Base-by-base conservation (phyloP, 2,888 invertebrate species). In the Psococerastis gibbosa region DNA sequence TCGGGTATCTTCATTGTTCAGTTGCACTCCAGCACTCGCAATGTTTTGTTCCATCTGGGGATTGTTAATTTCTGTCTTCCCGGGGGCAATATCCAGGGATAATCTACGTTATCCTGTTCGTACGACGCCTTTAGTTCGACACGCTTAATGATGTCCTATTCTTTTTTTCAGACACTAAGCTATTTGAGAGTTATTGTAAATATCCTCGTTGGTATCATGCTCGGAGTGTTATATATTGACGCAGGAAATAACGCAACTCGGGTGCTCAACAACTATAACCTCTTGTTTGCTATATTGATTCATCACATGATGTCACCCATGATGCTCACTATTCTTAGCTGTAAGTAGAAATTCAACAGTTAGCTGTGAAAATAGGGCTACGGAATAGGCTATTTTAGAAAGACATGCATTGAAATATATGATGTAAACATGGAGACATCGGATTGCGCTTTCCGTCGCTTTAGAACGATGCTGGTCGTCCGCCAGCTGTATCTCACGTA, bases 281-380 rank as follows among this genome's bases (percentile, higher is more conserved):
- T 89, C 47, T 65, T 92, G 8, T 94, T 94, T 62, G 82, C 89
- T 23, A 83, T 89, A 52, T 69, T 92, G 46, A 83, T 94, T 69
- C 92, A 94, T 61, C 81, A 89, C 54, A 88, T 84, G 69, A 83
- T 85, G 80, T 78, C 83, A 2, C 80, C 84, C 1, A 85, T 85
- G 83, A 85, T 87, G 85, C 66, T 87, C 16, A 85, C 84, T 1
- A 80, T 85, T 48, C 68, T 87, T 23, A 85, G 84, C 9, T 85
- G 85, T 85, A 63, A 71, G 79, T 69, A 48, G 31, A 6, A 18
- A 22, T 42, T n/a, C n/a, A n/a, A n/a, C n/a, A n/a, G n/a, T n/a
- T n/a, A n/a, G n/a, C n/a, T n/a, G n/a, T n/a, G n/a, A n/a, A n/a
- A n/a, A n/a, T n/a, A n/a, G n/a, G n/a, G n/a, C n/a, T n/a, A n/a